Evolutionary conservation across 2,113 vertebrate genomes (phyloP), one percentile per base, ranked within the genome.

Genomic region (Sphaerodactylus townsendi): DNA sequence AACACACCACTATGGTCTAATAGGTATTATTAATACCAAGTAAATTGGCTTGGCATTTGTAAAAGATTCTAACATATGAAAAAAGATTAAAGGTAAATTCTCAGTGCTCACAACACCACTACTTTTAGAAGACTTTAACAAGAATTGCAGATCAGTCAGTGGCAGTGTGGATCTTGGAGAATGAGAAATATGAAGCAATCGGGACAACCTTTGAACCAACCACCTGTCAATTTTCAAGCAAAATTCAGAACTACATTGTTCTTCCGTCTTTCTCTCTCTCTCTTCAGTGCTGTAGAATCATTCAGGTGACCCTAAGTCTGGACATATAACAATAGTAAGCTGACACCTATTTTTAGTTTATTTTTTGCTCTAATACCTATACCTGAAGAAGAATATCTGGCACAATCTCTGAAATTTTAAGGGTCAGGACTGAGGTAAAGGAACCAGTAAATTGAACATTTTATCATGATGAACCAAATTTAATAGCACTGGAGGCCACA

Each of bases 1-100:
- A 82, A 83, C 23, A 15, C 13, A n/a, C n/a, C n/a, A 37, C 82
- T 33, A 10, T 77, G 72, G 5, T 62, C 4, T 74, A 81, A 77
- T 64, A 46, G 41, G 30, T 5, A 75, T 10, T 71, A 33, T 0
- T 30, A 5, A 75, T 46, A 72, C 11, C 1, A 73, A 86, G 62
- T 33, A 83, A 72, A 66, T 72, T 81, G 5, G 6, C 11, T 37
- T 69, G 62, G 15, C 66, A 69, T 15, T 17, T 82, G 21, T 65
- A 3, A 30, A 8, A 5, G 50, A 72, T 77, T 1, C 77, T 81
- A 82, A 62, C 2, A 0, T 0, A 0, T 19, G 28, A 44, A 28
- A 79, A 68, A 15, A 35, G 5, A 68, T 50, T 7, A 80, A 77
- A 78, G 10, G 37, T 64, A 9, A 13, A 25, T 69, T 37, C 15